Percentiles rank a stretch among this genome's conserved stretches.
Evolutionary conservation across 2,888 invertebrate genomes (phyloP).

Genomic region (Watsonalla cultraria): DNA sequence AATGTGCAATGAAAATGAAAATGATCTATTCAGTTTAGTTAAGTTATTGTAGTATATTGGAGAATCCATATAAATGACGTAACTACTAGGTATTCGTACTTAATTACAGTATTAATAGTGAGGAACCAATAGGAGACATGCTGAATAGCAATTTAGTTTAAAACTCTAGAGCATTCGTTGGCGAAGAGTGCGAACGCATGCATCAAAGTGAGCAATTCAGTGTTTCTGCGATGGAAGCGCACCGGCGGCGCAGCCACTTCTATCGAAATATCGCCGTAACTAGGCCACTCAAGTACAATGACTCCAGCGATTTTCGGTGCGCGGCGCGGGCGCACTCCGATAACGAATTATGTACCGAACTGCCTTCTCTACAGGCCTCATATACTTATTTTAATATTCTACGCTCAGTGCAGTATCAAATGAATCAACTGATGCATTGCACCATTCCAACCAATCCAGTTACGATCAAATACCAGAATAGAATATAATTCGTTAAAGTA

Average conservation of each 20-base stretch:
- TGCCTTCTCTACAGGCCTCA: background rate
- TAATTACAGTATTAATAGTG: too few relatives aligned
- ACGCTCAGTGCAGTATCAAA: background rate
- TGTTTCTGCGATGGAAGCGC: constrained; percentile 11
- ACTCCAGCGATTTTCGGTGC: constrained; percentile 41
- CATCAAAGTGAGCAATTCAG: constrained; percentile 1
- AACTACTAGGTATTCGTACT: too few relatives aligned
- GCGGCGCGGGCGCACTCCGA: constrained; percentile 8
- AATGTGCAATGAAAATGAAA: too few relatives aligned
- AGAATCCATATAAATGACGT: too few relatives aligned
- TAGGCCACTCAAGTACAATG: constrained; percentile 62
- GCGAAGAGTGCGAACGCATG: background rate
- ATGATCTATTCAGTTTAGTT: too few relatives aligned
- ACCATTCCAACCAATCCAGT: background rate
- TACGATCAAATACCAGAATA: background rate
- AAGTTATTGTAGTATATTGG: too few relatives aligned
- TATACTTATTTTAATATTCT: background rate
- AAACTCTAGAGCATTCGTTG: background rate
- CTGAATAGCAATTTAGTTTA: too few relatives aligned
- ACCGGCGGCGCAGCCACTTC: constrained; percentile 25
- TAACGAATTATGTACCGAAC: constrained; percentile 2
- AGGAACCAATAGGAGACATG: too few relatives aligned
- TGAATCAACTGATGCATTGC: background rate
- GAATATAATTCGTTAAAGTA: too few relatives aligned
- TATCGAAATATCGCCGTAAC: constrained; percentile 63